phyloP scores from a whole-genome alignment of 2,113 vertebrate species.

The Reinhardtius hippoglossoides region DNA sequence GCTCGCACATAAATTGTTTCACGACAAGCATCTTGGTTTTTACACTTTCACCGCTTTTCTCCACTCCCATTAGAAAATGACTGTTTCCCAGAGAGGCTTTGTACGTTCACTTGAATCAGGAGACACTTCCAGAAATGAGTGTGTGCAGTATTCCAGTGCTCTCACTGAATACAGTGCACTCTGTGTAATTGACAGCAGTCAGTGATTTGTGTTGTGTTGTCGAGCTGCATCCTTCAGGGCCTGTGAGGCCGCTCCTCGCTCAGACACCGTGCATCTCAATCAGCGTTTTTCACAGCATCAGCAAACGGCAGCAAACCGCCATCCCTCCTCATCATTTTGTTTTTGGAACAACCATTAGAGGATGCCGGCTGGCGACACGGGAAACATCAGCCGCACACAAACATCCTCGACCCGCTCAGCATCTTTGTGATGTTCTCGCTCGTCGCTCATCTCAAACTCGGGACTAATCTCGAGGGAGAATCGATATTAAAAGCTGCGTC shows the following conservation, averaged over 20 bases:
- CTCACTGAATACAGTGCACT: slow-evolving; percentile 66
- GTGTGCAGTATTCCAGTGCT: slow-evolving; percentile 15
- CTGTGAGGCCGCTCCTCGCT: slow-evolving; percentile 31
- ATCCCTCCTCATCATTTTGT: slow-evolving; percentile 27
- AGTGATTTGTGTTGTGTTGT: slow-evolving; percentile 68
- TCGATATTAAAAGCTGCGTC: slow-evolving; percentile 26
- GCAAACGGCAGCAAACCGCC: slow-evolving; percentile 47
- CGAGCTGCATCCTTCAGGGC: slow-evolving; percentile 49
- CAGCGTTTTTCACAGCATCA: slow-evolving; percentile 55
- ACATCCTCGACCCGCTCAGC: slow-evolving; percentile 11
- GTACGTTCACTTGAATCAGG: slow-evolving; percentile 25
- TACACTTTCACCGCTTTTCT: background rate
- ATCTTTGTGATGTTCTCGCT: slow-evolving; percentile 17
- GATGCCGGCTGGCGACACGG: slow-evolving; percentile 16
- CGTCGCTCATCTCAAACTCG: slow-evolving; percentile 27
- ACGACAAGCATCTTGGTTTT: background rate
- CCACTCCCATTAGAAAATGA: slow-evolving; percentile 41
- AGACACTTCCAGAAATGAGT: slow-evolving; percentile 52
- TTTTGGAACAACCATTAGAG: slow-evolving; percentile 26
- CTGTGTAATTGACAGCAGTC: slow-evolving; percentile 71
- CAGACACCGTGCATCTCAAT: slow-evolving; percentile 50
- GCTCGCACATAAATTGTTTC: background rate
- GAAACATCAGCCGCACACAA: slow-evolving; percentile 9
- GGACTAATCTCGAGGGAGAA: slow-evolving; percentile 15
- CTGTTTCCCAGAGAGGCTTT: slow-evolving; percentile 16